A percentile compares a stretch with the other conserved stretches of the same genome.
These are phyloP conservation scores for Seriola quinqueradiata DNA, from an alignment of 2,113 vertebrate species.

Conservation along the genomic window DNA sequence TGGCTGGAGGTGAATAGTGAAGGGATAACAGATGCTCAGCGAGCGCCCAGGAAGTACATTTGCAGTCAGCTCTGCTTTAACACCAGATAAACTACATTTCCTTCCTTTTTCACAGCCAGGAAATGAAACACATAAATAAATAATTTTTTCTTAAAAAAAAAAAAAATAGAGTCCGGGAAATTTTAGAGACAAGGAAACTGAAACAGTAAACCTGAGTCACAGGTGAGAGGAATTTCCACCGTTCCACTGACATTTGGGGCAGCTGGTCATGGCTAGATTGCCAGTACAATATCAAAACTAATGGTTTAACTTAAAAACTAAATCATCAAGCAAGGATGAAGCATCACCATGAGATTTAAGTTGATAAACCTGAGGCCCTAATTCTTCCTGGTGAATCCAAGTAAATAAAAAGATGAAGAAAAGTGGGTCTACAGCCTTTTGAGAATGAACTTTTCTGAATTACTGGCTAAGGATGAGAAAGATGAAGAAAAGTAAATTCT, in stretches of 20 bases:
- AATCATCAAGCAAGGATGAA: no score
- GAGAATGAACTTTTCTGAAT: slow-evolving; percentile 17
- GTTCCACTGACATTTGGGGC: neutral
- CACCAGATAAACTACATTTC: neutral
- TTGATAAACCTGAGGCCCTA: no score
- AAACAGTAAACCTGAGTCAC: neutral
- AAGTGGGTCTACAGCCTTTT: slow-evolving; percentile 1
- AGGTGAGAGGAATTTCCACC: neutral
- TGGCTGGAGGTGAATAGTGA: slow-evolving; percentile 45
- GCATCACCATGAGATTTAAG: no score
- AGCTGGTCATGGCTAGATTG: neutral
- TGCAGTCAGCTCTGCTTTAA: slow-evolving; percentile 10
- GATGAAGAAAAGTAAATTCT: slow-evolving; percentile 28
- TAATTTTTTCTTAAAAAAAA: no score
- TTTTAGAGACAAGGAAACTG: neutral
- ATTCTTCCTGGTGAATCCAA: neutral
- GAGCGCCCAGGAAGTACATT: slow-evolving; percentile 12
- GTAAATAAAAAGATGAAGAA: neutral
- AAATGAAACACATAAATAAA: neutral
- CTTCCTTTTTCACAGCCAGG: neutral
- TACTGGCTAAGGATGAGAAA: neutral
- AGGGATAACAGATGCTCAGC: slow-evolving; percentile 52
- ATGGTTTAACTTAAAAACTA: no score
- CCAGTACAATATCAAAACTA: no score
- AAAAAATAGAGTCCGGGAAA: neutral